Conservation (phyloP, 2,797 vertebrate genomes). For the Coluber constrictor region DNA sequence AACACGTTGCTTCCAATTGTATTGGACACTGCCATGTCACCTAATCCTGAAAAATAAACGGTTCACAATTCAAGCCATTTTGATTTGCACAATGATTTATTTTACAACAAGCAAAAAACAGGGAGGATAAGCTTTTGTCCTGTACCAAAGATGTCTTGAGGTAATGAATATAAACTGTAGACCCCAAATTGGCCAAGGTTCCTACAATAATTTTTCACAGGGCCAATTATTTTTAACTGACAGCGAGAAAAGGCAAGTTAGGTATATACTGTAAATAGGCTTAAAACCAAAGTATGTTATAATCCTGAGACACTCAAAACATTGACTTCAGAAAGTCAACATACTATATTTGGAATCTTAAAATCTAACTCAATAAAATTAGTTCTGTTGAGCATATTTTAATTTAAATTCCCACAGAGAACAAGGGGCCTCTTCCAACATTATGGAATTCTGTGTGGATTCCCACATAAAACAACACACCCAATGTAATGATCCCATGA, state of each 20-base stretch:
- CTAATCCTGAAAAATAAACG: conserved; percentile 76
- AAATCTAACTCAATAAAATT: background rate
- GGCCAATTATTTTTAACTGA: background rate
- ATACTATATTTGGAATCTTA: background rate
- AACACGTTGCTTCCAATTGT: conserved; percentile 97
- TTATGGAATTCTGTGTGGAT: background rate
- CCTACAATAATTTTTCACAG: background rate
- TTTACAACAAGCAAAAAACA: background rate
- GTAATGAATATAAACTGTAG: background rate
- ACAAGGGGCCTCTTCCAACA: background rate
- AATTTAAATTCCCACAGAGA: background rate
- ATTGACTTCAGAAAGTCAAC: background rate
- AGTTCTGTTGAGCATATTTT: background rate
- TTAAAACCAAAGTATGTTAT: background rate
- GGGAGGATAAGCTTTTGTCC: background rate
- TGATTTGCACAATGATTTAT: background rate
- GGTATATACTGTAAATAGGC: background rate
- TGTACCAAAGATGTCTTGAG: background rate
- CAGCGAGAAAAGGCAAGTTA: background rate
- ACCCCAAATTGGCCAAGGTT: background rate
- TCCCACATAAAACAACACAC: background rate
- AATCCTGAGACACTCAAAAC: background rate
- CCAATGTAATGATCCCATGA: background rate
- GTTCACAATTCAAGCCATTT: background rate
- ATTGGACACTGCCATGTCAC: conserved; percentile 97